Evolutionary conservation across 92 coral and sea anemone species (phyloP), one percentile per base, ranked within the genome.

Genomic region (Epizoanthus fatuus): DNA sequence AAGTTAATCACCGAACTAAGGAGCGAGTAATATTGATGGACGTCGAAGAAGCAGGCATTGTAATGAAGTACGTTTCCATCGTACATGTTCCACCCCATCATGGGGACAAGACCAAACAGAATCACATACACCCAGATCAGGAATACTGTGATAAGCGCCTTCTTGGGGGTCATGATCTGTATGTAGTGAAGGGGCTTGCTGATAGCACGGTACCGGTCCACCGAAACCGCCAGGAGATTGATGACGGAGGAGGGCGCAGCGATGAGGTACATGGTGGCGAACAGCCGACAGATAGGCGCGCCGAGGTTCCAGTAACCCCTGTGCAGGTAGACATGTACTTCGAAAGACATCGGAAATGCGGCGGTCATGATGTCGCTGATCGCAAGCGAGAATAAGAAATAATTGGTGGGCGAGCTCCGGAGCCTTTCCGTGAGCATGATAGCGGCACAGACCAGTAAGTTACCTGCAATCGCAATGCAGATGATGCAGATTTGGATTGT

Each of bases 241-340:
- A 94, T 67, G 45, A 94, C 86, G 12, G 98, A 94, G 11, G 93
- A 84, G 5, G 98, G 96, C 0, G 96, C 96, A 4, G 96, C 94
- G 17, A 92, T 81, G 35, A 94, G 78, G 75, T 94, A 94, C 65
- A 90, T 78, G 20, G 90, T 85, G 5, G 85, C 77, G 81, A 89
- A 90, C 16, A 92, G 71, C 49, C 87, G 88, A 76, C 98, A 94
- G 66, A 79, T 57, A 12, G 83, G 63, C 51, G 91, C 96, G 7
- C 98, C 98, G 44, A 84, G 78, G 0, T 72, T 79, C 98, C 98
- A 94, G 16, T 14, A 5, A 13, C 52, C 32, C 0, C 38, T 16
- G 3, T 1, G 51, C 17, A 77, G 45, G 40, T 40, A 77, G 38
- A 5, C 12, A 4, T 77, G 71, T 4, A 58, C 82, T 11, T 77